phyloP scores from a whole-genome alignment of 2,888 invertebrate species.

The Drosophila eohydei region DNA sequence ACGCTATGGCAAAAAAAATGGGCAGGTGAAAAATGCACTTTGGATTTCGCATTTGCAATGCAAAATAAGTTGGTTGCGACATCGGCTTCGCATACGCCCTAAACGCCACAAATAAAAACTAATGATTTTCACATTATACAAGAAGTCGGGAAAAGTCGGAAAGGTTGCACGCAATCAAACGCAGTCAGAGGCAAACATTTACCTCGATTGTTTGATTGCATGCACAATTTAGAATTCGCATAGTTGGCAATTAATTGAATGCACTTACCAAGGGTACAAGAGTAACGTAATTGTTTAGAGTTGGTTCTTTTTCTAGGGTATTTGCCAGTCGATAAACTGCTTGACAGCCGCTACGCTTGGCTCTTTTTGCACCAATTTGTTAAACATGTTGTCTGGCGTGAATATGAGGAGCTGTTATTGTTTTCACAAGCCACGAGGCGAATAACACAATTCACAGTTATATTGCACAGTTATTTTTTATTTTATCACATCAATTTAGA shows the following conservation, averaged over 20 bases:
- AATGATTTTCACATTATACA: slow-evolving; percentile 71
- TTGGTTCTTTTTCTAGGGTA: slow-evolving; percentile 16
- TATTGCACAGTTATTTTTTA: not conserved
- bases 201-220: slow-evolving; percentile 25
- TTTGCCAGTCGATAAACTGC: slow-evolving; percentile 5
- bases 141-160: slow-evolving; percentile 18
- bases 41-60: slow-evolving; percentile 50
- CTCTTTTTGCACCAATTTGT: slow-evolving; percentile 15
- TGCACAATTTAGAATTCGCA: slow-evolving; percentile 30
- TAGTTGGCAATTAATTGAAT: slow-evolving; percentile 33
- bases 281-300: not conserved
- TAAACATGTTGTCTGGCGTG: slow-evolving; percentile 22
- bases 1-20: slow-evolving; percentile 16
- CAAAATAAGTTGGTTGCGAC: slow-evolving; percentile 35
- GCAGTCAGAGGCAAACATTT: slow-evolving; percentile 28
- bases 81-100: slow-evolving; percentile 37
- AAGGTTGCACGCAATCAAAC: slow-evolving; percentile 41
- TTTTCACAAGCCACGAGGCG: not conserved
- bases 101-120: slow-evolving; percentile 75
- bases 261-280: not conserved
- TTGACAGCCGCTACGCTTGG: not conserved
- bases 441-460: not conserved
- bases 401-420: slow-evolving; percentile 43
- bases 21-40: slow-evolving; percentile 59
- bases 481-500: not conserved